phyloP scores from a whole-genome alignment of 2,113 vertebrate genomes.

The Pithys albifrons region DNA sequence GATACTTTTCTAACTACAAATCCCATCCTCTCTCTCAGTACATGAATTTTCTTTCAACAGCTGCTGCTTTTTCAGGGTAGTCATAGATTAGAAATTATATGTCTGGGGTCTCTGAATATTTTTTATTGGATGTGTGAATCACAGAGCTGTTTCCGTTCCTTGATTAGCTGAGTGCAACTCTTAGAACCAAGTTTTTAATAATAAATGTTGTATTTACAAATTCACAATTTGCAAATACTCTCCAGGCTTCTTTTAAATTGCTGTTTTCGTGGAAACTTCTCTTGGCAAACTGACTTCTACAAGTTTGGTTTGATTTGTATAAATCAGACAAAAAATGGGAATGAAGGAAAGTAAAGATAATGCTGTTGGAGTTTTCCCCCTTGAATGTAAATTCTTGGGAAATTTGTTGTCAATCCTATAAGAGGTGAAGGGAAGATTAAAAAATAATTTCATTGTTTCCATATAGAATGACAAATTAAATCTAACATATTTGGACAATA shows the following conservation, averaged over 20 bases:
- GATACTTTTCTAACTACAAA: neutral
- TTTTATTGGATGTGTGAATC: slow-evolving; percentile 31
- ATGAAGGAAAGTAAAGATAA: neutral
- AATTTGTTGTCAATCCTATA: neutral
- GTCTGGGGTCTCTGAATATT: slow-evolving; percentile 11
- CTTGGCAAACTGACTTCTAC: neutral
- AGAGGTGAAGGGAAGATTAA: neutral
- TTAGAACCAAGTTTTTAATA: slow-evolving; percentile 53
- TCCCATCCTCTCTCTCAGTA: neutral
- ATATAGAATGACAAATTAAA: neutral
- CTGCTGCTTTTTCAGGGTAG: neutral
- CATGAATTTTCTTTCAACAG: neutral
- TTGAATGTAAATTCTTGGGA: neutral
- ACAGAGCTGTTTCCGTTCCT: slow-evolving; percentile 14
- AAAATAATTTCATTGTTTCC: neutral
- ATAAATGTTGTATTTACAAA: slow-evolving; percentile 61
- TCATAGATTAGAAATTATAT: slow-evolving; percentile 39
- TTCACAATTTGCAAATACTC: slow-evolving; percentile 54
- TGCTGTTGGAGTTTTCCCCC: neutral
- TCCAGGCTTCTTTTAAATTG: slow-evolving; percentile 39
- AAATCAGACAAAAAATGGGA: neutral
- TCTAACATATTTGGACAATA: neutral
- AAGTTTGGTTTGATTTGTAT: slow-evolving; percentile 8
- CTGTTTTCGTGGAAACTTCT: neutral
- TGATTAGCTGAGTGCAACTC: slow-evolving; percentile 26